Percentiles rank a stretch among this genome's conserved stretches.
phyloP scores from a whole-genome alignment of 1,140 invertebrate genomes.

The Apis mellifera region Amel_HAv3.1 CM009938.2:3695001-3695500 shows the following conservation, averaged over 20 bases:
- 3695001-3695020: not conserved
- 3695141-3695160: not conserved
- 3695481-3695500: constrained; percentile 29
- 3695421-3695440: not conserved
- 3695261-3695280: not conserved
- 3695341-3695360: constrained; percentile 72
- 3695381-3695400: constrained; percentile 46
- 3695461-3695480: not conserved
- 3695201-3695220: not conserved
- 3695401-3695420: not conserved
- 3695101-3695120: not conserved
- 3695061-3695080: not conserved
- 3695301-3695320: constrained; percentile 79
- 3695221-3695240: constrained; percentile 15
- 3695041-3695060: too few relatives aligned
- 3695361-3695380: constrained; percentile 73
- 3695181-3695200: not conserved
- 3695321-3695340: constrained; percentile 81
- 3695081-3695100: not conserved
- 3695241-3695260: not conserved
- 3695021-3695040: not conserved
- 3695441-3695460: too few relatives aligned
- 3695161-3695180: not conserved
- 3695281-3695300: constrained; percentile 26
- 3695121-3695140: not conserved